Evolutionary conservation across 1,140 invertebrate genomes (phyloP), one percentile per base, ranked within the genome.

Genomic region (Solenopsis invicta): DNA sequence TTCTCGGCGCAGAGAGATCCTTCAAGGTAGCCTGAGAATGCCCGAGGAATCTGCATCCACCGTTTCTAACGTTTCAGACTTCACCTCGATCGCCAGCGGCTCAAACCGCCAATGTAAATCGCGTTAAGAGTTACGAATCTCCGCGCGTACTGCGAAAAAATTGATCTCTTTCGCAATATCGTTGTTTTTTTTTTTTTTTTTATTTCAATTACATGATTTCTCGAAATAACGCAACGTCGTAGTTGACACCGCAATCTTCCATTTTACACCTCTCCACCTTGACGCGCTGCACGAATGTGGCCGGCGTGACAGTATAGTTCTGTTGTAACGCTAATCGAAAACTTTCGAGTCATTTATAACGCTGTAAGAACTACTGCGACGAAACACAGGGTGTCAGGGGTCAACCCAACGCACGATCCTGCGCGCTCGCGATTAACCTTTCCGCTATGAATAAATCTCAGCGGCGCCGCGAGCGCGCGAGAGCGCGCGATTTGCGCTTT

Each of bases 11-110:
- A 12, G 16, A 76, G 16, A 76, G 87, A 87, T 90, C 78, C 64
- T 87, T 87, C 89, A 89, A 89, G 88, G 88, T 87, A 74, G 88
- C 75, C 59, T 59, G 87, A 87, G 89, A 89, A 89, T 72, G 85
- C 24, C 48, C 64, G 77, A 37, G 77, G 76, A 80, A 76, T 86
- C 54, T 56, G 75, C 54, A 50, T 67, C 67, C 64, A 59, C 69
- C 75, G 41, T 59, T 50, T 9, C 54, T 76, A 59, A 29, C 45
- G 56, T 12, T 45, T 0, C 8, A 12, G 37, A 50, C 52, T 67
- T 75, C 41, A 50, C 41, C 41, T 41, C 54, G 34, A 85, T 85
- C 72, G 69, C 24, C 74, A n/a, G 52, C 41, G 41, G 41, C 8
- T 41, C 5, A 41, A 41, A 41, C 41, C 41, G 5, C 3, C 29